A percentile compares a stretch with the other conserved stretches of the same genome.
phyloP scores from a whole-genome alignment of 2,113 vertebrate genomes.

The Misgurnus mizolepis region DNA sequence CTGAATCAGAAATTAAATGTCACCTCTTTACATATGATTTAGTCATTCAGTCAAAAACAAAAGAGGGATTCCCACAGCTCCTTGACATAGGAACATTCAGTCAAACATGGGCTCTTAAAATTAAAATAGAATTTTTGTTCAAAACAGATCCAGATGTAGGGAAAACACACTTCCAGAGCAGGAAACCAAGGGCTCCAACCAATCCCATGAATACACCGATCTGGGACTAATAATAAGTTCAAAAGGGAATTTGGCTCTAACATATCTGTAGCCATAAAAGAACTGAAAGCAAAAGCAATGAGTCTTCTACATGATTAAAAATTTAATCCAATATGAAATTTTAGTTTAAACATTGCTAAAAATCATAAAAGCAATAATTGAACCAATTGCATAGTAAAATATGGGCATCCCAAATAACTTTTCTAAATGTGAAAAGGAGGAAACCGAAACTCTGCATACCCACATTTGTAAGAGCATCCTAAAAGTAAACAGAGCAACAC shows the following conservation, averaged over 20 bases:
- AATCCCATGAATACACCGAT: neutral
- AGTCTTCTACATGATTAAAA: neutral
- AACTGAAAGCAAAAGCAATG: neutral
- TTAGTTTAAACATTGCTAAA: neutral
- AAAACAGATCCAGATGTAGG: neutral
- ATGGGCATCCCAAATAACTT: neutral
- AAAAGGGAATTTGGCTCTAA: neutral
- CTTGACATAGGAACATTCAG: neutral
- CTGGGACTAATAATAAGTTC: neutral
- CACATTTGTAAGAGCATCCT: too few relatives aligned
- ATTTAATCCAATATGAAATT: conserved; percentile 1
- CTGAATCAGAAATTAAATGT: neutral
- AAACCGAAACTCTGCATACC: neutral
- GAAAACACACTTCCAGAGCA: neutral
- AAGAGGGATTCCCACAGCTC: neutral
- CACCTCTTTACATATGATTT: neutral
- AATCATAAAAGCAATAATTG: neutral
- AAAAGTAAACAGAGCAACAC: too few relatives aligned
- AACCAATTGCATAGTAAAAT: neutral
- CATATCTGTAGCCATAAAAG: neutral
- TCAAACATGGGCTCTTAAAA: neutral
- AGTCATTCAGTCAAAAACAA: conserved; percentile 1
- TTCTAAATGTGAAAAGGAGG: neutral
- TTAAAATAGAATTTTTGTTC: neutral
- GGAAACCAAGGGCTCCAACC: neutral